Percentiles rank a stretch among this genome's conserved stretches.
phyloP scores from a whole-genome alignment of 37 sponge, comb jelly and placozoan species.

The Spongia lamella region DNA sequence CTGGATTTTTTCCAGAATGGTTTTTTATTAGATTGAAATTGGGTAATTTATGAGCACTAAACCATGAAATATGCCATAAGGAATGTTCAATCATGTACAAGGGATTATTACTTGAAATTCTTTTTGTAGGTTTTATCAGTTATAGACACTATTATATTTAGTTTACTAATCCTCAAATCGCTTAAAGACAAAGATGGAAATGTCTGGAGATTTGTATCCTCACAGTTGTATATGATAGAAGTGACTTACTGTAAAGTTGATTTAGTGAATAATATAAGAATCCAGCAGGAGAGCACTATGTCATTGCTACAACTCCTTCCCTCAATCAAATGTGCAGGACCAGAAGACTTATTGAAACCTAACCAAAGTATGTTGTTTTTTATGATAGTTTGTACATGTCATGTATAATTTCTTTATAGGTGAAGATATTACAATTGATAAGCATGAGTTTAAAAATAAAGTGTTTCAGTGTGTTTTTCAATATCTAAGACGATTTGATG shows the following conservation, averaged over 20 bases:
- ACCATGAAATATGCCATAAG: too few species aligned
- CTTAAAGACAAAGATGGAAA: slow-evolving; percentile 60
- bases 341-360: slow-evolving; percentile 4
- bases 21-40: too few species aligned
- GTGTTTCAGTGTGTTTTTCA: slow-evolving; percentile 67
- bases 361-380: too few species aligned
- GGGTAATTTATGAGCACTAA: too few species aligned
- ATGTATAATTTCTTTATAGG: too few species aligned
- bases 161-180: slow-evolving; percentile 45
- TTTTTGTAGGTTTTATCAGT: slow-evolving; percentile 32
- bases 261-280: not conserved
- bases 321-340: slow-evolving; percentile 30
- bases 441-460: slow-evolving; percentile 43
- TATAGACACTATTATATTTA: slow-evolving; percentile 61
- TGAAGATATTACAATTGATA: slow-evolving; percentile 49
- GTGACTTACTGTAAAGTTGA: slow-evolving; percentile 31
- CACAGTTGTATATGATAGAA: slow-evolving; percentile 56
- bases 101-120: too few species aligned
- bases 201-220: slow-evolving; percentile 55
- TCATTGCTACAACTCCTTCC: slow-evolving; percentile 40
- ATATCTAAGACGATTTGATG: slow-evolving; percentile 46
- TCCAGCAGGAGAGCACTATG: slow-evolving; percentile 3
- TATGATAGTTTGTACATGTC: too few species aligned
- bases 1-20: too few species aligned
- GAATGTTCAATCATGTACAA: too few species aligned